Percentiles rank a stretch among this genome's conserved stretches.
Conservation (phyloP, 2,113 vertebrate genomes). For the Alouatta palliata region DNA sequence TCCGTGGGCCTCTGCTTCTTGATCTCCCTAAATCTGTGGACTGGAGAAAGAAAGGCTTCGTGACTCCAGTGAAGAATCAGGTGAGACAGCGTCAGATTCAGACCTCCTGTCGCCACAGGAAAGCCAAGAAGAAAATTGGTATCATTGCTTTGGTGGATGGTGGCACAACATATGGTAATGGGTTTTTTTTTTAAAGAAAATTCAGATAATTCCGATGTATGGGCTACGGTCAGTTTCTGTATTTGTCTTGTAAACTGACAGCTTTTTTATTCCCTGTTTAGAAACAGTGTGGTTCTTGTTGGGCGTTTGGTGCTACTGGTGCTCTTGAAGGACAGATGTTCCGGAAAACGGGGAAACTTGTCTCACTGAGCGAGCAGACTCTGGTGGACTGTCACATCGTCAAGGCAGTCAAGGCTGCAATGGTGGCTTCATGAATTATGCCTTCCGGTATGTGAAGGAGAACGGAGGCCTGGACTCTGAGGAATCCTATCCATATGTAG, state of each 20-base stretch:
- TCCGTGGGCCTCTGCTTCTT: constrained; percentile 89
- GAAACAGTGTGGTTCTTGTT: constrained; percentile 97
- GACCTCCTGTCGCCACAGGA: background rate
- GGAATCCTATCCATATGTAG: constrained; percentile 92
- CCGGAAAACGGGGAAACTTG: constrained; percentile 88
- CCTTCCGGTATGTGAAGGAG: constrained; percentile 93
- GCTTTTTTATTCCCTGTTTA: constrained; percentile 68
- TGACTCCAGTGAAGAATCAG: constrained; percentile 98
- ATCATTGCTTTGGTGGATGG: background rate
- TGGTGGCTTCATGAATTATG: constrained; percentile 96
- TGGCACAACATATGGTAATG: background rate
- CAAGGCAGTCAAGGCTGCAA: constrained; percentile 95
- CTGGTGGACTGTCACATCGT: constrained; percentile 92
- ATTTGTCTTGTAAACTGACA: constrained; percentile 9
- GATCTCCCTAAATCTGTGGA: constrained; percentile 88
- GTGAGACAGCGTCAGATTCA: constrained; percentile 77
- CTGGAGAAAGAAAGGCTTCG: constrained; percentile 95
- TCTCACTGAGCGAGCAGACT: constrained; percentile 96
- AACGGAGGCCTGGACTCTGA: constrained; percentile 95
- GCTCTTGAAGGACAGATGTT: constrained; percentile 94
- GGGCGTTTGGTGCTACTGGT: constrained; percentile 98
- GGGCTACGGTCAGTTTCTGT: background rate
- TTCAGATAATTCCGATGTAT: background rate
- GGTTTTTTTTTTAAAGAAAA: background rate
- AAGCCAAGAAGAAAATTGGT: background rate